Base-by-base conservation (phyloP, 1,140 invertebrate genomes). In the Neomicropteryx cornuta region DNA sequence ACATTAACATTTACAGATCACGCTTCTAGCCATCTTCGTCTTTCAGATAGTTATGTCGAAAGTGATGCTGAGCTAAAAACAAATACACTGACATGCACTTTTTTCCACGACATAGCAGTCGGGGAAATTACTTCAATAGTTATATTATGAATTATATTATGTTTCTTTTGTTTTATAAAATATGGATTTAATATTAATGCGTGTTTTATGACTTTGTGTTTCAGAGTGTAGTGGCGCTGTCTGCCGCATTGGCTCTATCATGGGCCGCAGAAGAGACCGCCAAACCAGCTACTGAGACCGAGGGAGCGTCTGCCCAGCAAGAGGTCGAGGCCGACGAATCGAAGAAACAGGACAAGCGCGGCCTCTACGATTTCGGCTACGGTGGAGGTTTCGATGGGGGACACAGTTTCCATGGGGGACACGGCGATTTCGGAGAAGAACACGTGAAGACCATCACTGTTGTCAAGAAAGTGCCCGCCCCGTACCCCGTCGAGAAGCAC, bases 361-460 rank as follows among this genome's bases (percentile, higher is more conserved):
- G 77, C 13, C 58, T 79, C 18, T 69, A 69, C 24, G 68, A 72
- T 21, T 66, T 69, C 47, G 63, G 57, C 31, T 68, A 64, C 41
- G 32, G 46, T 30, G 41, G 43, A 1, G 44, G 45, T 8, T 45
- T 50, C 5, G 52, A 48, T 13, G 42, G 24, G 22, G 31, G 45
- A 18, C 42, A 42, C 2, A 31, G 43, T n/a, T 28, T 39, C 16
- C 41, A 47, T 19, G 41, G 44, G 10, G 47, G 52, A 33, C 50
- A 51, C 33, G 56, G 58, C 38, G 51, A 54, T 21, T 56, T 66
- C 19, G 49, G 72, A 35, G 68, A 71, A 53, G 64, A 77, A 36
- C 68, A 74, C 46, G 54, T 71, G 34, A 86, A 86, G 60, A 80
- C 79, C n/a, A 64, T 85, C 44, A 85, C 81, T 13, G 66, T 85